Base-by-base conservation (phyloP, 2,888 invertebrate species). In the Dorcus hopei region DNA sequence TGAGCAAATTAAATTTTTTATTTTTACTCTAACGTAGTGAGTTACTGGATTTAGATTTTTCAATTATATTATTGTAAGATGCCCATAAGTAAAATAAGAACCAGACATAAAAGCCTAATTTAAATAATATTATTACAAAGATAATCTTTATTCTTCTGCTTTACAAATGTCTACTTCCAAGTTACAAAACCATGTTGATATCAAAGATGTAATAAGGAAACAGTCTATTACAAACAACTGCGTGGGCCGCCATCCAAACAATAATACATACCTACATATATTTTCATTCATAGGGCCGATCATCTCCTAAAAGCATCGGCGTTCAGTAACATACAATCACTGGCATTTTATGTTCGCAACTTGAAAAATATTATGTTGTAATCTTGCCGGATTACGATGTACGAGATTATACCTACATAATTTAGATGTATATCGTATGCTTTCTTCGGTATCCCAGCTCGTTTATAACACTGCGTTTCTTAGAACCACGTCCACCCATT, bases 391-490 rank as follows among this genome's bases (percentile, higher is more conserved):
- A 45, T 45, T 45, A 19, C 26, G 26, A 33, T 33, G 26, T 19
- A 11, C 14, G 45, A 45, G 45, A 45, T 45, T 45, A 45, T 45
- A 45, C 45, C 45, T 11, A 23, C 45, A 45, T 45, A 45, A 45
- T 45, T 45, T 45, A 45, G n/a, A 45, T 16, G n/a, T 45, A 23
- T 19, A 45, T 45, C 14, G 14, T 42, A 33, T 6, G 26, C 6
- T 42, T 42, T 42, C 11, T 42, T 42, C 42, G 42, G 9, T 33
- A 33, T 33, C 26, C 26, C 26, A 33, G 26, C 26, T 33, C 26
- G 26, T 33, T 6, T 33, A 33, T 33, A 33, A 33, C 26, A 33
- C 26, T 33, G 26, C 26, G 6, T 33, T 33, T 33, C 26, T 33
- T 33, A 33, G 26, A 33, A 33, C 3, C 3, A 33, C 26, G 26